Percentiles rank a stretch among this genome's conserved stretches.
Evolutionary conservation across 2,888 invertebrate genomes (phyloP).

Genomic region (Dusona sp.): DNA sequence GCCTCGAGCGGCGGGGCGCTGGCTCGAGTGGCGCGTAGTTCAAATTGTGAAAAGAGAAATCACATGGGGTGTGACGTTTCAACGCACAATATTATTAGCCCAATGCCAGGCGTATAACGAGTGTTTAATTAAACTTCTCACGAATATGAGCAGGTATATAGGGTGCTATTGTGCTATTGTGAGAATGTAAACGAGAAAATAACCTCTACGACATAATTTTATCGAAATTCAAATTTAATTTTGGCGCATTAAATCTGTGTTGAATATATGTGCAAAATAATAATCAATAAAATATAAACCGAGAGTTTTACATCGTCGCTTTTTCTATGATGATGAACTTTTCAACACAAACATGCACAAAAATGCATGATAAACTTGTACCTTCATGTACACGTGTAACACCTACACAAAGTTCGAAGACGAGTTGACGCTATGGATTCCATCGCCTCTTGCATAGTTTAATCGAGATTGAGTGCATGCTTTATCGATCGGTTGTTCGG

Average conservation of each 20-base stretch:
- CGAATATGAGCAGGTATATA: not conserved
- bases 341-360: slow-evolving; percentile 14
- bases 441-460: slow-evolving; percentile 54
- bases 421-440: slow-evolving; percentile 39
- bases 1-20: too few relatives aligned
- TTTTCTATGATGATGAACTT: slow-evolving; percentile 42
- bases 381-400: not conserved
- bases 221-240: not conserved
- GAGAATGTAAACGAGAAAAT: not conserved
- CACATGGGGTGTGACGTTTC: too few relatives aligned
- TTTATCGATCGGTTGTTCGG: slow-evolving; percentile 59
- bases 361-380: slow-evolving; percentile 2
- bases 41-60: too few relatives aligned
- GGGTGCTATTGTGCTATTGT: not conserved
- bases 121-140: slow-evolving; percentile 38
- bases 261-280: not conserved
- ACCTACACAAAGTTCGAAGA: slow-evolving; percentile 59
- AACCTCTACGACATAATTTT: not conserved
- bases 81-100: slow-evolving; percentile 32
- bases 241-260: not conserved
- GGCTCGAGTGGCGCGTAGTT: too few relatives aligned
- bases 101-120: slow-evolving; percentile 33
- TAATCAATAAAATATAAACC: not conserved
- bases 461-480: slow-evolving; percentile 61
- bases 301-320: slow-evolving; percentile 62